Percentiles rank a stretch among this genome's conserved stretches.
Conservation (phyloP, 1,140 invertebrate genomes). For the Ericerus pela region DNA sequence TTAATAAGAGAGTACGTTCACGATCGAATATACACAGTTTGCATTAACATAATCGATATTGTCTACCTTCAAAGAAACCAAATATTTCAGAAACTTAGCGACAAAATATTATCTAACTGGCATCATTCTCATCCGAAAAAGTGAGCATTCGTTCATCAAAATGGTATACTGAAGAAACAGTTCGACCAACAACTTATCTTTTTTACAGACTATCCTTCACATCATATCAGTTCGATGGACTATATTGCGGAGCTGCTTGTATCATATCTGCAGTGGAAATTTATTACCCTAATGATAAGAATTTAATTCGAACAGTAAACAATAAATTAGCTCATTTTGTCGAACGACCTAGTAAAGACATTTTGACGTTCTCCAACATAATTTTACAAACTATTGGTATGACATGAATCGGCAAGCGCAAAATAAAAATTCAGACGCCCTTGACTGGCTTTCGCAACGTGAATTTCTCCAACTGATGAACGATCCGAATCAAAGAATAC, state of each 20-base stretch:
- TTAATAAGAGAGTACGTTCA: not conserved
- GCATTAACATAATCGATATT: conserved; percentile 4
- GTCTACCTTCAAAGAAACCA: not conserved
- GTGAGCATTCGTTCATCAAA: not conserved
- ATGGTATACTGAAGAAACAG: not conserved
- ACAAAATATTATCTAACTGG: not conserved
- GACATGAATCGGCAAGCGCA: no score
- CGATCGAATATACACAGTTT: not conserved
- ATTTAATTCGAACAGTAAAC: not conserved
- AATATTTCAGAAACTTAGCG: not conserved
- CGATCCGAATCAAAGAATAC: no score
- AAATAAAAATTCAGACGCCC: no score
- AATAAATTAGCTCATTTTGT: not conserved
- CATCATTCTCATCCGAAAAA: conserved; percentile 1
- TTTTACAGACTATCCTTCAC: not conserved
- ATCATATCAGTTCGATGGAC: not conserved
- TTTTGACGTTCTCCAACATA: not conserved
- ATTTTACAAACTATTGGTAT: conserved; percentile 1
- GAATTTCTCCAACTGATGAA: no score
- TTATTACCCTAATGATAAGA: not conserved
- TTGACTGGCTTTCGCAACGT: no score
- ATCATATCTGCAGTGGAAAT: not conserved
- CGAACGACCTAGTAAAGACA: not conserved
- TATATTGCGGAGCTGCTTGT: not conserved
- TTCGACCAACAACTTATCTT: not conserved